Conservation (phyloP, 2,888 invertebrate genomes). For the Eristalis tenax region DNA sequence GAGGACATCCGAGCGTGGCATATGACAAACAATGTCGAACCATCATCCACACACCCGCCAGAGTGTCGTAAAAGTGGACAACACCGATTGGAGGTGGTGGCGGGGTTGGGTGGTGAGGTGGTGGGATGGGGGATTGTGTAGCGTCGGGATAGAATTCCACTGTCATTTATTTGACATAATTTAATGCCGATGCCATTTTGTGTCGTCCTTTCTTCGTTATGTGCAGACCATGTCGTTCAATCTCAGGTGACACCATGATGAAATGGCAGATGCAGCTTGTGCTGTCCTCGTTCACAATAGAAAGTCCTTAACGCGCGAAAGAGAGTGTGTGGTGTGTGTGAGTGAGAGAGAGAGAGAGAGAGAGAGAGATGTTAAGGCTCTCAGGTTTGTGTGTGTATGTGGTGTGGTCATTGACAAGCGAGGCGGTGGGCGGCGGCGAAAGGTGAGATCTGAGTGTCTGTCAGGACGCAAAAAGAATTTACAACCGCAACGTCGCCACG, state of each 20-base stretch:
- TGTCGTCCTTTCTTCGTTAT: constrained; percentile 70
- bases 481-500: constrained; percentile 71
- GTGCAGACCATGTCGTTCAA: constrained; percentile 69
- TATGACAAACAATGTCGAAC: constrained; percentile 64
- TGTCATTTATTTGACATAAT: constrained; percentile 72
- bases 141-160: constrained; percentile 67
- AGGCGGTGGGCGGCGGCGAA: neutral
- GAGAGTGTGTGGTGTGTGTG: neutral
- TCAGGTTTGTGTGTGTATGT: neutral
- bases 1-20: constrained; percentile 40
- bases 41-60: neutral
- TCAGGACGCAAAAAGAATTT: constrained; percentile 60
- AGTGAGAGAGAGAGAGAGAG: neutral
- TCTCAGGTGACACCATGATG: constrained; percentile 72
- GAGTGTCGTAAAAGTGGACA: constrained; percentile 61
- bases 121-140: neutral
- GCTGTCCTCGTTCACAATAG: constrained; percentile 13
- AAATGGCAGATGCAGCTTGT: constrained; percentile 64
- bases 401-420: neutral
- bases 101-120: neutral
- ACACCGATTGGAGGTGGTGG: constrained; percentile 23
- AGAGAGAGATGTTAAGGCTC: neutral
- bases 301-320: constrained; percentile 45
- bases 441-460: neutral
- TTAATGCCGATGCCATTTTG: constrained; percentile 71